These are phyloP conservation scores for Lampris megalopsis DNA, from an alignment of 2,113 vertebrate genomes.

Conservation along the genomic window DNA sequence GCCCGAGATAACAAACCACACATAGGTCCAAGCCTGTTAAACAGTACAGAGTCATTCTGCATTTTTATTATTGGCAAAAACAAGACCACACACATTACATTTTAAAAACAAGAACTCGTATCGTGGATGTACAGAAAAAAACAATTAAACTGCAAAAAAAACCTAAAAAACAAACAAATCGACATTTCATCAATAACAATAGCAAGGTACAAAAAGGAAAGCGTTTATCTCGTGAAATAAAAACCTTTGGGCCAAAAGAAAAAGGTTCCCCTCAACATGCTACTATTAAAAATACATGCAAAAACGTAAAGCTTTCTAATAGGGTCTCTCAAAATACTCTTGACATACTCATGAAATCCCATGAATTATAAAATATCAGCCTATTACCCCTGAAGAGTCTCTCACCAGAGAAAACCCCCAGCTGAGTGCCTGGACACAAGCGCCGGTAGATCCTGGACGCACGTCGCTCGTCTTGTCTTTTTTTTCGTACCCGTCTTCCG, in stretches of 20 bases:
- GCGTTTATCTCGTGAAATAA: slow-evolving; percentile 67
- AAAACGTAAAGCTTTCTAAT: slow-evolving; percentile 74
- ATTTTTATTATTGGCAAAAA: slow-evolving; percentile 80
- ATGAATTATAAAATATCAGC: slow-evolving; percentile 71
- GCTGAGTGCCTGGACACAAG: slow-evolving; percentile 42
- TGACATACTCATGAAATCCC: slow-evolving; percentile 43
- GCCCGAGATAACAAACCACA: neutral
- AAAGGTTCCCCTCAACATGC: slow-evolving; percentile 65
- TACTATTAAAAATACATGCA: slow-evolving; percentile 77
- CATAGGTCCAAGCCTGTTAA: slow-evolving; percentile 28
- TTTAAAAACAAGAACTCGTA: slow-evolving; percentile 72
- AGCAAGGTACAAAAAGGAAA: slow-evolving; percentile 73
- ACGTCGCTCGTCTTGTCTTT: slow-evolving; percentile 8
- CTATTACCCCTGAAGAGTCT: slow-evolving; percentile 66
- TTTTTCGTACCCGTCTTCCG: too few species aligned
- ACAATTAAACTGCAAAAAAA: slow-evolving; percentile 59
- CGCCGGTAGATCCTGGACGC: slow-evolving; percentile 19
- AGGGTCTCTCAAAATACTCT: slow-evolving; percentile 67
- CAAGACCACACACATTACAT: slow-evolving; percentile 77
- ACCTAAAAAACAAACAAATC: slow-evolving; percentile 9
- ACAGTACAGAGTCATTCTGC: slow-evolving; percentile 70
- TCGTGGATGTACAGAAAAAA: slow-evolving; percentile 75
- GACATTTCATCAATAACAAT: slow-evolving; percentile 55
- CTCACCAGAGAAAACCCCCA: slow-evolving; percentile 56
- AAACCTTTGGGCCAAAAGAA: slow-evolving; percentile 68